Base-by-base conservation (phyloP, 2,797 vertebrate species). In the Spheniscus humboldti region DNA sequence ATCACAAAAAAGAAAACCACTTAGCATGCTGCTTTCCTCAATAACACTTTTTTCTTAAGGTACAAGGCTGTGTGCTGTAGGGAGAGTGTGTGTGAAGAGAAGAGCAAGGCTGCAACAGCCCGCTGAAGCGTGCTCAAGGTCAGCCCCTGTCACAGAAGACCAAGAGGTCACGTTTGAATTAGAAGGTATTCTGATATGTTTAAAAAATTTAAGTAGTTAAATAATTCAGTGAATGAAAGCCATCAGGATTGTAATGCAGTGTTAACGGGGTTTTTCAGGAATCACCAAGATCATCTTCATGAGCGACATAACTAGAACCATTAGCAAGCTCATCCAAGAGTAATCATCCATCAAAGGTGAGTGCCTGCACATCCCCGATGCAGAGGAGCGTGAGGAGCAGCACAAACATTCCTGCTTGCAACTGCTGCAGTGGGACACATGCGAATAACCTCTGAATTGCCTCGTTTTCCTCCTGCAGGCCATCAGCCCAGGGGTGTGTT, bases 171-270 rank as follows among this genome's bases (percentile, higher is more conserved):
- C 69, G 1, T 68, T 96, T 92, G 79, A 90, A 73, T 81, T 80
- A 23, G 80, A 94, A 96, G 85, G 91, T 94, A 92, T 81, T 92
- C 92, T 75, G 85, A 88, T 72, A 68, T 16, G 31, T 86, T 95
- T 97, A n/a, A 96, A 96, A 96, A 94, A 95, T 75, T 86, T n/a
- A 96, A 75, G 87, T 48, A 62, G 86, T 91, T 96, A 90, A 97
- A 97, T 96, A 95, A 96, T 96, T 96, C 94, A 94, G 79, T 57
- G 85, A 74, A 63, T 63, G 60, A 89, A 93, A 96, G 53, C 82
- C 62, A 37, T 91, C 76, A 68, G 76, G 66, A 75, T 91, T 94
- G 85, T 96, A 95, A 95, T 84, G 53, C 18, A 18, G 68, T 81
- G 53, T 94, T 96, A 96, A 96, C 91, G 96, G 87, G 79, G 31